phyloP scores from a whole-genome alignment of 2,797 vertebrate species.

The Spinibarbus caldwelli region DNA sequence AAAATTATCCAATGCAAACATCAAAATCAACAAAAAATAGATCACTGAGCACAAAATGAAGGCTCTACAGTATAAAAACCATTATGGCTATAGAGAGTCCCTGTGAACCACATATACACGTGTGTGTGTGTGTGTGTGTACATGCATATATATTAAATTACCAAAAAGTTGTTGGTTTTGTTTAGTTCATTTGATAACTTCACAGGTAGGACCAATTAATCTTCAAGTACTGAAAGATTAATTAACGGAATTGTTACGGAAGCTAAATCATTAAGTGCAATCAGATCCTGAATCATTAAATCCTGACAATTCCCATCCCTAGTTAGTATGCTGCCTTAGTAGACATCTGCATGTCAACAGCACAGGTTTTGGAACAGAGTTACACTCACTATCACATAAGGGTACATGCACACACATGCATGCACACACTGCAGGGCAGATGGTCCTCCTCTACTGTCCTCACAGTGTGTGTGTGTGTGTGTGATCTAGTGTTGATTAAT shows the following conservation, averaged over 20 bases:
- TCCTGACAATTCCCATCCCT: neutral
- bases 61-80: too few relatives aligned
- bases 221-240: neutral
- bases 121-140: neutral
- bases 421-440: slow-evolving; percentile 15
- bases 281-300: slow-evolving; percentile 8
- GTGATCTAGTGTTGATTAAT: slow-evolving; percentile 28
- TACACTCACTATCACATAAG: neutral
- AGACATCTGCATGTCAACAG: neutral
- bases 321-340: slow-evolving; percentile 17
- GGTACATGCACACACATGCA: neutral
- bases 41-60: too few relatives aligned
- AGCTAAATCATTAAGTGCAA: neutral
- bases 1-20: too few relatives aligned
- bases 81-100: too few relatives aligned
- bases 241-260: neutral
- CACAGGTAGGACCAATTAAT: neutral
- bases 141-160: neutral
- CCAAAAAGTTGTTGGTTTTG: neutral
- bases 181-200: neutral
- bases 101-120: neutral
- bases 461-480: neutral
- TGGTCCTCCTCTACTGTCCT: neutral
- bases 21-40: too few relatives aligned
- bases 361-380: neutral